Evolutionary conservation across 1,140 invertebrate genomes (phyloP).

Genomic region (Rhynchophorus ferrugineus): DNA sequence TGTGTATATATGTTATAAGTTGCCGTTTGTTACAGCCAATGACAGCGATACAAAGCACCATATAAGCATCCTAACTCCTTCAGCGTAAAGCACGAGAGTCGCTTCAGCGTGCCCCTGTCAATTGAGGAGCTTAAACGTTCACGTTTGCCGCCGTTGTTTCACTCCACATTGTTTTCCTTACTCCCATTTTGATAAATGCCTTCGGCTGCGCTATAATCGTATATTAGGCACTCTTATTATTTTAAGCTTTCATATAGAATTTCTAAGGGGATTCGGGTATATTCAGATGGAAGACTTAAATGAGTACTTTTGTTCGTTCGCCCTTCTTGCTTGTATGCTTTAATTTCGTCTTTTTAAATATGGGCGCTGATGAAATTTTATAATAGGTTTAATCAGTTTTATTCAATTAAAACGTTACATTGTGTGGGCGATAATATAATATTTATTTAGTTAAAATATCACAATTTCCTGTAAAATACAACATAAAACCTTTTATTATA

Average conservation of each 20-base stretch:
- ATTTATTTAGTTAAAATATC: too few relatives aligned
- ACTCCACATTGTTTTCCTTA: constrained; percentile 17
- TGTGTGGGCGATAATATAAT: too few relatives aligned
- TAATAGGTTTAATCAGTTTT: too few relatives aligned
- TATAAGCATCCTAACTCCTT: constrained; percentile 19
- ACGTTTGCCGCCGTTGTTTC: constrained; percentile 18
- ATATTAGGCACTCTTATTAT: background rate
- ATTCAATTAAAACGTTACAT: too few relatives aligned
- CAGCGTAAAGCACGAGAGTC: constrained; percentile 14
- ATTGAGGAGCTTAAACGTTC: constrained; percentile 21
- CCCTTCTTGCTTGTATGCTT: background rate
- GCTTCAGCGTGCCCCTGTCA: constrained; percentile 10
- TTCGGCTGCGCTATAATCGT: constrained; percentile 1
- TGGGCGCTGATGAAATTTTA: too few relatives aligned
- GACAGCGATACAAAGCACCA: constrained; percentile 21
- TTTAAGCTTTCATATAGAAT: background rate
- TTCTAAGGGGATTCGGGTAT: background rate
- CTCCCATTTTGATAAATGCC: constrained; percentile 19
- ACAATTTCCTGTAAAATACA: too few relatives aligned
- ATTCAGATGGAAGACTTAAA: background rate
- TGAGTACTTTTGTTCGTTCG: background rate
- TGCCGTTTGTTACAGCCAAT: constrained; percentile 16
- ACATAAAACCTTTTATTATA: too few relatives aligned
- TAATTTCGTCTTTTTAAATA: too few relatives aligned
- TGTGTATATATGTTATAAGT: constrained; percentile 23